A percentile compares a stretch with the other conserved stretches of the same genome.
These are phyloP conservation scores for Scaptomyza montana DNA, from an alignment of 1,140 invertebrate species.

Conservation along the genomic window DNA sequence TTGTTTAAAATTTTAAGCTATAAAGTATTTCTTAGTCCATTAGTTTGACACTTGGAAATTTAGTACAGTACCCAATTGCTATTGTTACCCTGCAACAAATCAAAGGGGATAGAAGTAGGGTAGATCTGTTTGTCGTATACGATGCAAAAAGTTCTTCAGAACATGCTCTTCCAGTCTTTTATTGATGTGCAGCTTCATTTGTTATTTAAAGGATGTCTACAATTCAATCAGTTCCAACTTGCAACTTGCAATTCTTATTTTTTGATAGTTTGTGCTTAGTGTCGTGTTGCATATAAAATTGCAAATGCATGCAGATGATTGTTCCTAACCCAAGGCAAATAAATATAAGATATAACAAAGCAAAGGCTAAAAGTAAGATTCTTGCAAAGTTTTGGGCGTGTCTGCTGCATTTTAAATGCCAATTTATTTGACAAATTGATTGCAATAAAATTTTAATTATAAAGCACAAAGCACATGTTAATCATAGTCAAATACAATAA, in stretches of 20 bases:
- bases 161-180: too few relatives aligned
- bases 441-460: slow-evolving; percentile 26
- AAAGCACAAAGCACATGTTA: slow-evolving; percentile 23
- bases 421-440: slow-evolving; percentile 44
- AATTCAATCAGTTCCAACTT: background rate
- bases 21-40: slow-evolving; percentile 81
- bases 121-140: background rate
- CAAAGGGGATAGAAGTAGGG: background rate
- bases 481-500: background rate
- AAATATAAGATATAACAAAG: slow-evolving; percentile 58
- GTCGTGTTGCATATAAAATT: slow-evolving; percentile 34
- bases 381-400: slow-evolving; percentile 38
- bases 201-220: background rate
- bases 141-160: too few relatives aligned
- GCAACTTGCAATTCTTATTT: background rate
- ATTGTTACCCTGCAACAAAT: slow-evolving; percentile 33
- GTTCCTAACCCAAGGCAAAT: slow-evolving; percentile 46
- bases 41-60: slow-evolving; percentile 81
- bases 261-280: slow-evolving; percentile 28
- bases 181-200: too few relatives aligned
- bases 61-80: slow-evolving; percentile 63
- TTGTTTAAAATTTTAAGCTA: slow-evolving; percentile 79
- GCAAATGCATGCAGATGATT: slow-evolving; percentile 58
- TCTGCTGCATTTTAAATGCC: slow-evolving; percentile 2
- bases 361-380: slow-evolving; percentile 23